phyloP scores from a whole-genome alignment of 53 echinoderm and acorn worm genomes.

The Luidia sarsii region DNA sequence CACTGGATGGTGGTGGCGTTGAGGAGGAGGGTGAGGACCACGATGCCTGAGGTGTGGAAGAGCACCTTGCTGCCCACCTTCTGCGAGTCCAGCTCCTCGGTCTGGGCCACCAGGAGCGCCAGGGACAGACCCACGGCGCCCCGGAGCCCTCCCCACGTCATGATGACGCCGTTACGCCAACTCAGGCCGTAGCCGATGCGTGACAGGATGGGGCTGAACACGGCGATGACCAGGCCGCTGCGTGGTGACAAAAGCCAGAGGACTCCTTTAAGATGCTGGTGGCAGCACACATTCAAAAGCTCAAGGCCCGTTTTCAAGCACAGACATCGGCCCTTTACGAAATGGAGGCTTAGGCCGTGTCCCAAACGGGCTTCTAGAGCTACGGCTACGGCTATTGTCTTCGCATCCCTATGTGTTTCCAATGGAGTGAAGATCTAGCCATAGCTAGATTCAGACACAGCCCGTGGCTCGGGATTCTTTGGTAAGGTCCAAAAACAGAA shows the following conservation, averaged over 20 bases:
- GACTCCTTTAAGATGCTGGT: too few relatives aligned
- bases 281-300: too few relatives aligned
- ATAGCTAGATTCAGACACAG: too few relatives aligned
- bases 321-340: too few relatives aligned
- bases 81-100: slow-evolving; percentile 61
- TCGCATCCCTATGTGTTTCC: too few relatives aligned
- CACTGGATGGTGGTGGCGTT: slow-evolving; percentile 91
- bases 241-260: not conserved
- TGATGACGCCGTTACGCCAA: slow-evolving; percentile 92
- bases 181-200: slow-evolving; percentile 88
- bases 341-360: too few relatives aligned
- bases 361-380: too few relatives aligned
- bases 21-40: slow-evolving; percentile 80
- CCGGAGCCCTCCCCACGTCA: slow-evolving; percentile 96
- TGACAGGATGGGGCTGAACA: slow-evolving; percentile 90
- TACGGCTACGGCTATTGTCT: too few relatives aligned
- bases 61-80: slow-evolving; percentile 80
- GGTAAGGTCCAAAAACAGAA: too few relatives aligned
- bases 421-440: too few relatives aligned
- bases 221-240: slow-evolving; percentile 77
- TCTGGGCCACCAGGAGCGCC: slow-evolving; percentile 79
- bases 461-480: too few relatives aligned
- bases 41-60: slow-evolving; percentile 94
- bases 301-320: too few relatives aligned
- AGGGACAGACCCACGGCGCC: slow-evolving; percentile 93